A percentile compares a stretch with the other conserved stretches of the same genome.
These are phyloP conservation scores for Medauroidea extradentata DNA, from an alignment of 1,140 invertebrate species.

Conservation along the genomic window DNA sequence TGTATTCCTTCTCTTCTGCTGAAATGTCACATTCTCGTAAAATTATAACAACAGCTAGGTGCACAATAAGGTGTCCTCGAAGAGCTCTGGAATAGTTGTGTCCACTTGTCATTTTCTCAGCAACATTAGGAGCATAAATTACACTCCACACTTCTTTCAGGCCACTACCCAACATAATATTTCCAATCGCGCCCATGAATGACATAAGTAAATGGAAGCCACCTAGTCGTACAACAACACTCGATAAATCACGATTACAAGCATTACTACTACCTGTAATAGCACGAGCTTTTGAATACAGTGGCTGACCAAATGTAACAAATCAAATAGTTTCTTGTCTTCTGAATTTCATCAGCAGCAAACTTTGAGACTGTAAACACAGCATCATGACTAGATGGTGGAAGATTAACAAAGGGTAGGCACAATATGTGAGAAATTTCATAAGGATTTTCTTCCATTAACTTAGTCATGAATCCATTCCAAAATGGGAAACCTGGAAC, in stretches of 20 bases:
- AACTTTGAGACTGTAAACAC: slow-evolving; percentile 20
- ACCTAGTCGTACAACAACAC: slow-evolving; percentile 22
- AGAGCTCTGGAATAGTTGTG: slow-evolving; percentile 41
- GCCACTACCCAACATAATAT: slow-evolving; percentile 40
- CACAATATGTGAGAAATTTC: slow-evolving; percentile 13
- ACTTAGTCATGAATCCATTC: slow-evolving; percentile 27
- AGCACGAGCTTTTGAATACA: slow-evolving; percentile 31
- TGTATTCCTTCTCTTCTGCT: too few species aligned
- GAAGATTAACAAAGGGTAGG: slow-evolving; percentile 26
- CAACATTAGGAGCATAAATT: slow-evolving; percentile 32
- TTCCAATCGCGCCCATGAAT: slow-evolving; percentile 36
- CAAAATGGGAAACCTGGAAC: slow-evolving; percentile 19
- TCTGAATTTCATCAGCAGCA: slow-evolving; percentile 23
- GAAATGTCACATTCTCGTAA: too few species aligned
- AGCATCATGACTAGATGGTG: slow-evolving; percentile 24
- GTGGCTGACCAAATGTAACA: slow-evolving; percentile 37
- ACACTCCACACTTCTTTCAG: slow-evolving; percentile 31
- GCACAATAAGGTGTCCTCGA: slow-evolving; percentile 30
- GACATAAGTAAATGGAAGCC: slow-evolving; percentile 20
- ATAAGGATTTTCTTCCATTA: slow-evolving; percentile 7
- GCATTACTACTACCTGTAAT: slow-evolving; percentile 18
- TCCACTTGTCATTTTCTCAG: slow-evolving; percentile 38
- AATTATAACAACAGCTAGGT: too few species aligned
- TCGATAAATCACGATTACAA: slow-evolving; percentile 11
- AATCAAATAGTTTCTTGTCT: slow-evolving; percentile 23